These are phyloP conservation scores for Percina caprodes DNA, from an alignment of 2,113 vertebrate species.

Conservation along the genomic window DNA sequence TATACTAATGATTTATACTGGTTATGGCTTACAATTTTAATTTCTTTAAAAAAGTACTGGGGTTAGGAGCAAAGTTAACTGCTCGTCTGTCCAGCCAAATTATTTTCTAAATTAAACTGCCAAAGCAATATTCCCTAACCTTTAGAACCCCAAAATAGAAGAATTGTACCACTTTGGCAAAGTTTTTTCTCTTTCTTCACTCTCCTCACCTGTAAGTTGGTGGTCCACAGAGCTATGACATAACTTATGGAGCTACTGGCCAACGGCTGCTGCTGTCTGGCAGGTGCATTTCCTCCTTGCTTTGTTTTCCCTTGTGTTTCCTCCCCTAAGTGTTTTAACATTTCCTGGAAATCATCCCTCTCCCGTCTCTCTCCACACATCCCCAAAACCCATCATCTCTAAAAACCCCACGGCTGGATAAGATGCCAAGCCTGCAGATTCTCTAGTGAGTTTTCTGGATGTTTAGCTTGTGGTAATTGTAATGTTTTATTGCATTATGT, in stretches of 20 bases:
- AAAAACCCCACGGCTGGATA: conserved; percentile 46
- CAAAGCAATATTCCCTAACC: not conserved
- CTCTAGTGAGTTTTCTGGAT: conserved; percentile 60
- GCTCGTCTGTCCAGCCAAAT: not conserved
- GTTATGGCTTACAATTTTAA: not conserved
- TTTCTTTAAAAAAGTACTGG: not conserved
- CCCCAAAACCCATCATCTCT: conserved; percentile 75
- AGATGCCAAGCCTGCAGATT: conserved; percentile 64
- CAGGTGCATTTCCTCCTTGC: conserved; percentile 78
- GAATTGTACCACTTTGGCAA: not conserved
- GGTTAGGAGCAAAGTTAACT: not conserved
- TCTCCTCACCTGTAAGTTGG: conserved; percentile 55
- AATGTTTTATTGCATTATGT: conserved; percentile 79
- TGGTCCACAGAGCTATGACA: conserved; percentile 33
- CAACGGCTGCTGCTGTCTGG: conserved; percentile 58
- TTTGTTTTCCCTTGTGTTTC: conserved; percentile 71
- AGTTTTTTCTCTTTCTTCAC: not conserved
- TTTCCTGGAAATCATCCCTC: conserved; percentile 67
- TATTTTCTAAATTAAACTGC: conserved; percentile 12
- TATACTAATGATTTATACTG: not conserved
- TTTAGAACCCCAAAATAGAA: not conserved
- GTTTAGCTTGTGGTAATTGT: conserved; percentile 73
- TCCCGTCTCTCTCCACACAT: conserved; percentile 65
- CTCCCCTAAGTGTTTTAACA: conserved; percentile 71
- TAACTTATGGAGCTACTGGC: conserved; percentile 47